Base-by-base conservation (phyloP, 2,888 invertebrate genomes). In the Pycnomerus fuliginosus region DNA sequence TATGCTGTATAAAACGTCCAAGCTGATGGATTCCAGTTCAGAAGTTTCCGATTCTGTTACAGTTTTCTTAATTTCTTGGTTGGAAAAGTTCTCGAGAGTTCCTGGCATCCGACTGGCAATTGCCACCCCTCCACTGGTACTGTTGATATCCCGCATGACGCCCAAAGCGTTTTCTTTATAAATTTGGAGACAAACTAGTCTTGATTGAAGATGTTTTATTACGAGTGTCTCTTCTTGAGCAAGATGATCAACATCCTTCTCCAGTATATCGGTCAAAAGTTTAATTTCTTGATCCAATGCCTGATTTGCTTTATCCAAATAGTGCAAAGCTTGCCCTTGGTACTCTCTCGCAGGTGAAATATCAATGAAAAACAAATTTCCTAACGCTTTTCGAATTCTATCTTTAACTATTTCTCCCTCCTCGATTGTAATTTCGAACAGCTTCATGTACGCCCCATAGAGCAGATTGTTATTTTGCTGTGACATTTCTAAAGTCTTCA, bases 361-460 rank as follows among this genome's bases (percentile, higher is more conserved):
- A n/a, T n/a, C n/a, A n/a, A n/a, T n/a, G n/a, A n/a, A n/a, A n/a
- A n/a, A n/a, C n/a, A n/a, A n/a, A n/a, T n/a, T n/a, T n/a, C n/a
- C n/a, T 11, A 37, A 2, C 3, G 37, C 28, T 13, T 37, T 37
- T 20, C 14, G 28, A 12, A 37, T 14, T 13, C 28, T 37, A 14
- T 29, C 22, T 22, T 10, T 10, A 1, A 28, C 5, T 29, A 29
- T 28, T 4, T 37, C 17, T 3, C 37, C 37, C 13, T 13, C 17
- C 5, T 4, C 14, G 8, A 37, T 20, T n/a, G 37, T 29, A 2
- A 37, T 2, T 20, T 37, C 37, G 12, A 37, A 37, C 3, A 37
- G 29, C 8, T 37, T 37, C 20, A 37, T n/a, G 13, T 37, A 22
- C 3, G 20, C 20, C 7, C 37, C 37, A n/a, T 16, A 12, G 4